Conservation (phyloP, 1,140 invertebrate species). For the Rhopalosiphum maidis region DNA sequence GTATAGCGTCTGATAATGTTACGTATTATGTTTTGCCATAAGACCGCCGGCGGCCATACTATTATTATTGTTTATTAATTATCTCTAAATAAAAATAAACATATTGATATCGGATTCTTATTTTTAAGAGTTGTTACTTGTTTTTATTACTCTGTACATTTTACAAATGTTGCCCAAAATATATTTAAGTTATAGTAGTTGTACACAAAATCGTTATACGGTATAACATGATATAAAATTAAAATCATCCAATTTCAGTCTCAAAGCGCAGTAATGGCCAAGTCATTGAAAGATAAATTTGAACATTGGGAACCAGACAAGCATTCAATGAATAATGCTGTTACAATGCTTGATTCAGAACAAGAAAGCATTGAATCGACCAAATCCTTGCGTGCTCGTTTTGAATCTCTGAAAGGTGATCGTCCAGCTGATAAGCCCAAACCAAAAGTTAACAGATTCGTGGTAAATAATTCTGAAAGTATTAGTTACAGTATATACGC, state of each 20-base stretch:
- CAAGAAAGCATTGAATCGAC: conserved; percentile 77
- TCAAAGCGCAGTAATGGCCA: conserved; percentile 82
- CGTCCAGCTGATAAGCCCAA: conserved; percentile 67
- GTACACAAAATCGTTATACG: no score
- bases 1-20: no score
- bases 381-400: conserved; percentile 69
- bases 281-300: conserved; percentile 86
- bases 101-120: no score
- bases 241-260: conserved; percentile 65
- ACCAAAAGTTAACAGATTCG: conserved; percentile 83
- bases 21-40: no score
- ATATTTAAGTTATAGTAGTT: no score
- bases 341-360: conserved; percentile 63
- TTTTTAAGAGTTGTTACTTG: no score
- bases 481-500: conserved; percentile 32
- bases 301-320: conserved; percentile 81
- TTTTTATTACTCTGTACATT: no score
- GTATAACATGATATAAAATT: no score
- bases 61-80: no score
- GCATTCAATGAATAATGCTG: conserved; percentile 61
- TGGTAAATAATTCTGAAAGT: conserved; percentile 70
- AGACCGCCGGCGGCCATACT: no score
- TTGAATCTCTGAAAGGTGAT: conserved; percentile 76
- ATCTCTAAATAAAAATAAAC: no score
- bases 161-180: no score